These are phyloP conservation scores for Chaetodon auriga DNA, from an alignment of 2,113 vertebrate genomes.

Conservation along the genomic window DNA sequence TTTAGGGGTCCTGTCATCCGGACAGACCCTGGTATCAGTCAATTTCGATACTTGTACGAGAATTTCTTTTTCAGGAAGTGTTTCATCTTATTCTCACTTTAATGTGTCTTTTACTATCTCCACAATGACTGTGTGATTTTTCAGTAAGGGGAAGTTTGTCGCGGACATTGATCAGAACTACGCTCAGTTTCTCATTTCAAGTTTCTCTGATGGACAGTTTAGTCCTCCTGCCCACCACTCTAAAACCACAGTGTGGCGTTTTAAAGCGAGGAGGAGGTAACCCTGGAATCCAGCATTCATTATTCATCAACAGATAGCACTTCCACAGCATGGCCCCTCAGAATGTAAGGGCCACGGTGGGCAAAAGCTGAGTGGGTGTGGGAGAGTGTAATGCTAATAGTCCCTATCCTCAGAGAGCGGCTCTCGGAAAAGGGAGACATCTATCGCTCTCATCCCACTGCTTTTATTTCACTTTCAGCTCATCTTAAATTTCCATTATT, in stretches of 20 bases:
- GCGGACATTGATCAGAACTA: neutral
- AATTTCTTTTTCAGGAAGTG: neutral
- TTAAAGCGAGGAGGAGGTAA: constrained; percentile 65
- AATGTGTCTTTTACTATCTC: constrained; percentile 26
- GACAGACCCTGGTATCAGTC: neutral
- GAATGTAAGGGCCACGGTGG: constrained; percentile 50
- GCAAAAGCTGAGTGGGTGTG: constrained; percentile 56
- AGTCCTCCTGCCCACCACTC: constrained; percentile 36
- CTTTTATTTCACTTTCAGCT: constrained; percentile 81
- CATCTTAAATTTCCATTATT: constrained; percentile 86
- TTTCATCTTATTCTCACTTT: constrained; percentile 24
- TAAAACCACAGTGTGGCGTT: constrained; percentile 67
- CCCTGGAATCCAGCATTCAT: constrained; percentile 73
- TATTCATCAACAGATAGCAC: constrained; percentile 75
- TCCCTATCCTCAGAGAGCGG: constrained; percentile 70
- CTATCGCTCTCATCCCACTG: constrained; percentile 76
- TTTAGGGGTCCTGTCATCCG: neutral
- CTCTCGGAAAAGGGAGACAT: constrained; percentile 66
- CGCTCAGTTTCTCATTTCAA: constrained; percentile 41
- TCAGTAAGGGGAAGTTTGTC: constrained; percentile 23
- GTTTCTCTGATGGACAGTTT: constrained; percentile 17
- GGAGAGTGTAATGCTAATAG: constrained; percentile 63
- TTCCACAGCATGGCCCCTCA: constrained; percentile 34
- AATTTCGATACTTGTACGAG: neutral
- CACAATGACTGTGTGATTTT: constrained; percentile 15